These are phyloP conservation scores for Tolypeutes matacus DNA, from an alignment of 2,797 vertebrate genomes.

Conservation along the genomic window DNA sequence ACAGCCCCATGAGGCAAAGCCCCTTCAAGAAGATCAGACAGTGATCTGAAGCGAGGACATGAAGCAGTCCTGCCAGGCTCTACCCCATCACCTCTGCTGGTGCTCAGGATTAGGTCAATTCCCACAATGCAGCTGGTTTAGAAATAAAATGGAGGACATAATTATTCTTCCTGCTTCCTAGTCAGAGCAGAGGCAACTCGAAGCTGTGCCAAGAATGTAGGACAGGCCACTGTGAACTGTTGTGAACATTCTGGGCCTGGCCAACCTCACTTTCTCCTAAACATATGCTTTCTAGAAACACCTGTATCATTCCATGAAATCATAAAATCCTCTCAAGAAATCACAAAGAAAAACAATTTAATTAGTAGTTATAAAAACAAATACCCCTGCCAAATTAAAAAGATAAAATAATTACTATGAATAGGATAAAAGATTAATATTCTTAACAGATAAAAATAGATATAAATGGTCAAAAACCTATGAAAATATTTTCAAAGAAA, in stretches of 20 bases:
- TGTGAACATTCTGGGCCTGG: slow-evolving; percentile 5
- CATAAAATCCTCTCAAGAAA: slow-evolving; percentile 21
- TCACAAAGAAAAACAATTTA: slow-evolving; percentile 41
- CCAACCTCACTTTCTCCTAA: slow-evolving; percentile 1
- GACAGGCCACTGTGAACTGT: slow-evolving; percentile 60
- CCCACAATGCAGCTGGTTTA: slow-evolving; percentile 84
- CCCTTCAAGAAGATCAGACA: slow-evolving; percentile 85
- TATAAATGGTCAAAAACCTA: slow-evolving; percentile 23
- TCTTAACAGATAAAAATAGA: slow-evolving; percentile 16
- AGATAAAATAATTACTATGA: slow-evolving; percentile 42
- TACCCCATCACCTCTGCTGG: not conserved
- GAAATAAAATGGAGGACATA: slow-evolving; percentile 85
- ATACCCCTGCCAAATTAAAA: slow-evolving; percentile 42
- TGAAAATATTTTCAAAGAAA: slow-evolving; percentile 36
- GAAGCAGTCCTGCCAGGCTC: slow-evolving; percentile 22
- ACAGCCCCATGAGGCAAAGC: slow-evolving; percentile 82
- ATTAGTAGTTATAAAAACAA: slow-evolving; percentile 32
- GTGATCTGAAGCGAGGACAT: slow-evolving; percentile 85
- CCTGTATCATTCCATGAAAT: slow-evolving; percentile 21
- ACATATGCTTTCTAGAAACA: slow-evolving; percentile 28
- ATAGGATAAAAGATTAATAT: slow-evolving; percentile 55
- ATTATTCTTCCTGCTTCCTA: slow-evolving; percentile 79
- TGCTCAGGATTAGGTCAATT: slow-evolving; percentile 72
- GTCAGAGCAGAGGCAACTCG: slow-evolving; percentile 71
- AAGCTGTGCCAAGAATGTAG: slow-evolving; percentile 82